These are phyloP conservation scores for Epizoanthus ramosus DNA, from an alignment of 92 coral and sea anemone genomes.

Conservation along the genomic window DNA sequence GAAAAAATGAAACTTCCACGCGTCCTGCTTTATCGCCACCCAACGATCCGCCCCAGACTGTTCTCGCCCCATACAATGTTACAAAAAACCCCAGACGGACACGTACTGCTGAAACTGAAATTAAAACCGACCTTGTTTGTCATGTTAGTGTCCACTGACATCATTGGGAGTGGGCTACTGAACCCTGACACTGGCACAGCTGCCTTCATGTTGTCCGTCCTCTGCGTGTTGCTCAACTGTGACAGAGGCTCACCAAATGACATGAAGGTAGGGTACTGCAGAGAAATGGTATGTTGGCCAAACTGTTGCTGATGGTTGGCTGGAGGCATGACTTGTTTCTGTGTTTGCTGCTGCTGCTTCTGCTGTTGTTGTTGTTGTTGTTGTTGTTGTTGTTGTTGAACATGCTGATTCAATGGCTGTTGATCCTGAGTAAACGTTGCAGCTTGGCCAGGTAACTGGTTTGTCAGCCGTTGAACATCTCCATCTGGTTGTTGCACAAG, in stretches of 20 bases:
- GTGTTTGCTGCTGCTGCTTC: slow-evolving; percentile 37
- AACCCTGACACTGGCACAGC: slow-evolving; percentile 48
- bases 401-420: slow-evolving; percentile 20
- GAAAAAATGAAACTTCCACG: too few relatives aligned
- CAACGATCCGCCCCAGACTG: neutral
- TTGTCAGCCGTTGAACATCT: slow-evolving; percentile 51
- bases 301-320: slow-evolving; percentile 64
- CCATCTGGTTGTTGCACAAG: slow-evolving; percentile 67
- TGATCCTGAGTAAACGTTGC: slow-evolving; percentile 51
- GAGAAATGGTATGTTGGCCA: slow-evolving; percentile 63
- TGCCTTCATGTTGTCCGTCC: slow-evolving; percentile 62
- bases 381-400: slow-evolving; percentile 36
- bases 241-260: slow-evolving; percentile 71
- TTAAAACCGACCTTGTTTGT: slow-evolving; percentile 32
- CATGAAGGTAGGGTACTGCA: slow-evolving; percentile 73
- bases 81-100: neutral
- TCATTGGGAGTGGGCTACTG: slow-evolving; percentile 63
- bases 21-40: too few relatives aligned
- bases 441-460: slow-evolving; percentile 36
- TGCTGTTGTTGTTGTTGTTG: slow-evolving; percentile 51
- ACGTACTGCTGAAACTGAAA: neutral
- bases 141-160: slow-evolving; percentile 63
- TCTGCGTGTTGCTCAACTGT: slow-evolving; percentile 51
- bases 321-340: slow-evolving; percentile 52
- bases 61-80: neutral